Evolutionary conservation across 64 coral and sea anemone species (phyloP).

Genomic region (Astreopora myriophthalma): DNA sequence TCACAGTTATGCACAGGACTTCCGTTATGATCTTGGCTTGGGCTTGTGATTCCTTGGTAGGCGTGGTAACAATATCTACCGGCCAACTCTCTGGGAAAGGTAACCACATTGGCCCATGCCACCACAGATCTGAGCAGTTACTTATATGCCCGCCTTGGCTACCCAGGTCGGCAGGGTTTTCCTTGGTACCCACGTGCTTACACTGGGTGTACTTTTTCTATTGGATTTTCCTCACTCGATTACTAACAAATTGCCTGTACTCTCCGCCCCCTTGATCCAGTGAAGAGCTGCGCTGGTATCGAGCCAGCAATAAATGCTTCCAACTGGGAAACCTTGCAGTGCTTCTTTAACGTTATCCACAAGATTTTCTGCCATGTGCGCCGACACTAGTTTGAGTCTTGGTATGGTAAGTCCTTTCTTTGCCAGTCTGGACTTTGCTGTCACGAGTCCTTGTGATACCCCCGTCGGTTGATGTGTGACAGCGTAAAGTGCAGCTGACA

Average conservation of each 20-base stretch:
- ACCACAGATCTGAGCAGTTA: constrained; percentile 13
- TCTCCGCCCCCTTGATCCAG: constrained; percentile 42
- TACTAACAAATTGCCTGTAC: constrained; percentile 50
- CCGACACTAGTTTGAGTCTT: constrained; percentile 50
- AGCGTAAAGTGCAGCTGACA: constrained; percentile 28
- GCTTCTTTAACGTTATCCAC: constrained; percentile 26
- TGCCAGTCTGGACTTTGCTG: constrained; percentile 59
- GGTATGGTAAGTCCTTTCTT: constrained; percentile 60
- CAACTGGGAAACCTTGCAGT: constrained; percentile 31
- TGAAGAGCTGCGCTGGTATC: constrained; percentile 38
- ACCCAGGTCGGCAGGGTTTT: constrained; percentile 64
- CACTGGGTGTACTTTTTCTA: constrained; percentile 47
- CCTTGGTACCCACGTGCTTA: constrained; percentile 22
- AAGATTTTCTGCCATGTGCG: constrained; percentile 47
- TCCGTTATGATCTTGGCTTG: constrained; percentile 25
- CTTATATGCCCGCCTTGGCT: constrained; percentile 28
- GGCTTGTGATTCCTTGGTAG: constrained; percentile 5
- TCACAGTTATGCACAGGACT: constrained; percentile 1
- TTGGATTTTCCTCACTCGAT: constrained; percentile 46
- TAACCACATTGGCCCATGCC: constrained; percentile 46
- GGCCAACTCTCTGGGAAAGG: constrained; percentile 52
- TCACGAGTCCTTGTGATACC: constrained; percentile 51
- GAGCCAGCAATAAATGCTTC: constrained; percentile 18
- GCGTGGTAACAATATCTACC: constrained; percentile 21
- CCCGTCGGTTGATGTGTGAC: constrained; percentile 38